phyloP scores from a whole-genome alignment of 2,113 vertebrate species.

The Entelurus aequoreus region DNA sequence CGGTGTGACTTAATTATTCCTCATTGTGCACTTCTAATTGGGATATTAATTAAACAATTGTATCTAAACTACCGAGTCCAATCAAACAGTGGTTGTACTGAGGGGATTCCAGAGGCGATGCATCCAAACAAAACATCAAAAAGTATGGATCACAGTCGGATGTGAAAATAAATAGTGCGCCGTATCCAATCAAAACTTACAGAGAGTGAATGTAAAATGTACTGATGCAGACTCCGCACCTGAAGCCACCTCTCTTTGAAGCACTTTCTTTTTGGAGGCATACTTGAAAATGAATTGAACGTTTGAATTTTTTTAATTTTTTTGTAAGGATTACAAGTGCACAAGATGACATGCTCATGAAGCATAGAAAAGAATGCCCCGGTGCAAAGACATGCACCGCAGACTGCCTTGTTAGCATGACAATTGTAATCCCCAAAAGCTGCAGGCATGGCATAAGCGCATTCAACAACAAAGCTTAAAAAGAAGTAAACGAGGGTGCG shows the following conservation, averaged over 20 bases:
- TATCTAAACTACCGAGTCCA: not conserved
- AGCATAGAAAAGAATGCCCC: conserved; percentile 8
- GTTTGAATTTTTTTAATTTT: not conserved
- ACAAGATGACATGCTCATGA: conserved; percentile 3
- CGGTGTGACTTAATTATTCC: too few relatives aligned
- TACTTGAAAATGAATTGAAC: not conserved
- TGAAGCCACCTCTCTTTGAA: not conserved
- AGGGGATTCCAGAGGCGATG: too few relatives aligned
- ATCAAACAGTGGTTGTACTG: not conserved
- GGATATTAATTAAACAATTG: not conserved
- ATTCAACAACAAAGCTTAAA: too few relatives aligned
- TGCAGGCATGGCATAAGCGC: conserved; percentile 22
- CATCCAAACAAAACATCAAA: not conserved
- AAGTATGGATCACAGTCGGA: not conserved
- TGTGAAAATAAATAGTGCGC: not conserved
- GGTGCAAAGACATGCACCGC: not conserved
- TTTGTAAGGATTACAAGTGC: conserved; percentile 13
- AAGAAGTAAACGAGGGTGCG: too few relatives aligned
- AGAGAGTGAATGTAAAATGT: not conserved
- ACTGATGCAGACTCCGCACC: not conserved
- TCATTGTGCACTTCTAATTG: too few relatives aligned
- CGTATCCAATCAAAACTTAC: not conserved
- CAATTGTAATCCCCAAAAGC: conserved; percentile 37
- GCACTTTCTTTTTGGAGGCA: not conserved
- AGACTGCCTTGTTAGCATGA: conserved; percentile 21